Base-by-base conservation (phyloP, 2,797 vertebrate species). In the Microctenopoma lineatum region DNA sequence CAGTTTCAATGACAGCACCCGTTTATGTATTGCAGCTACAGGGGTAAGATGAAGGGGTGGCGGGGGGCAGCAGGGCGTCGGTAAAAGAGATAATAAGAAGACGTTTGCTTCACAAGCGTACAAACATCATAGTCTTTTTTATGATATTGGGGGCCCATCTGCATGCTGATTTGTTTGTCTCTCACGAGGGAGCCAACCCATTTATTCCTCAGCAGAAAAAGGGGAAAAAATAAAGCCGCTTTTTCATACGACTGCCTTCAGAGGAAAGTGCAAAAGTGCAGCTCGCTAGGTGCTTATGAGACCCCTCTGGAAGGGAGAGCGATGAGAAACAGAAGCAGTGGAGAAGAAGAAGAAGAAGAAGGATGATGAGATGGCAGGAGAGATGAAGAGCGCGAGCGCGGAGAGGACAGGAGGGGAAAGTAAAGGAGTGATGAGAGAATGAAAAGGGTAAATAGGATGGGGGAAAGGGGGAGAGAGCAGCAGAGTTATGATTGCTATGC, bases 401-500 rank as follows among this genome's bases (percentile, higher is more conserved):
- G 38, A 65, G 27, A 66, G 55, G 18, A 48, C 58, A 71, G 27
- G 29, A 18, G 44, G 45, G 38, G 44, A 45, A 66, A 46, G 42
- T 48, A 27, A 45, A 41, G 15, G 39, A 46, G 66, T 4, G n/a
- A 54, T 29, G 70, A 73, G 41, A 51, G 57, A 59, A 63, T 48
- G 61, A 60, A 65, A 65, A 42, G 61, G 34, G 13, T 60, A 76
- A 80, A 72, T 64, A 45, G 70, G 75, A 73, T 58, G 48, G 53
- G 66, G 81, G 15, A 29, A 65, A 13, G 55, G 25, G 38, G 71
- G 62, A 48, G 68, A 52, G 54, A 77, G 59, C 15, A 4, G 50
- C 48, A 26, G 66, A 70, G 70, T 67, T 74, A 70, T 87, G 88
- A 89, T 90, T 87, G 80, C 81, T 79, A 70, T 82, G 72, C 77